These are phyloP conservation scores for Automeris io DNA, from an alignment of 2,888 invertebrate species.

Conservation along the genomic window DNA sequence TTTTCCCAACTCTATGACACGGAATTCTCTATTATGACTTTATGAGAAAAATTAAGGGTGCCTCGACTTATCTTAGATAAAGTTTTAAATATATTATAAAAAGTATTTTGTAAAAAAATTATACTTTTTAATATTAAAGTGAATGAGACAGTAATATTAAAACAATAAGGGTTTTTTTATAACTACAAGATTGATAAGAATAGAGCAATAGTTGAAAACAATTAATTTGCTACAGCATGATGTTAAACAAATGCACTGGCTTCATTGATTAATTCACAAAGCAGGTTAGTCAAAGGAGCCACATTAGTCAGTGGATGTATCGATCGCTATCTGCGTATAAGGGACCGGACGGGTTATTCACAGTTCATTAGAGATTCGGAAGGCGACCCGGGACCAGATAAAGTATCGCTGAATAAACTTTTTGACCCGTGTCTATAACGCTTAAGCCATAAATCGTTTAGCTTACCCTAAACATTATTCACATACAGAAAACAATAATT, in stretches of 20 bases:
- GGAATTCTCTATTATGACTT: too few relatives aligned
- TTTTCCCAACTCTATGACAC: too few relatives aligned
- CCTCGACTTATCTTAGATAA: too few relatives aligned
- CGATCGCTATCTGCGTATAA: slow-evolving; percentile 30
- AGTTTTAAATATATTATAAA: too few relatives aligned
- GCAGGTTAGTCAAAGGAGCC: slow-evolving; percentile 10
- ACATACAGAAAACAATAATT: too few relatives aligned
- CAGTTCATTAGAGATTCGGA: slow-evolving; percentile 47
- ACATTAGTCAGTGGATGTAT: slow-evolving; percentile 23
- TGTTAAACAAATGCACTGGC: not conserved
- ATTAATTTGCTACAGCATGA: not conserved
- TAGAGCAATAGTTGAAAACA: too few relatives aligned
- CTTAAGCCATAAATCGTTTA: slow-evolving; percentile 17
- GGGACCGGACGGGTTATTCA: slow-evolving; percentile 28
- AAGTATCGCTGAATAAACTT: slow-evolving; percentile 36
- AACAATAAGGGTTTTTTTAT: too few relatives aligned
- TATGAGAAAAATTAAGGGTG: too few relatives aligned
- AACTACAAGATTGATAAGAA: too few relatives aligned
- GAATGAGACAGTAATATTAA: too few relatives aligned
- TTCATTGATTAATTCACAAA: not conserved
- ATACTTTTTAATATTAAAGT: too few relatives aligned
- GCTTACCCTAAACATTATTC: slow-evolving; percentile 6
- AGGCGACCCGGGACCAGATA: slow-evolving; percentile 29
- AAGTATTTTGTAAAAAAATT: too few relatives aligned
- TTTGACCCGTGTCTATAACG: slow-evolving; percentile 16